Conservation (phyloP, 2,888 invertebrate genomes). For the Elgonia sp. region DNA sequence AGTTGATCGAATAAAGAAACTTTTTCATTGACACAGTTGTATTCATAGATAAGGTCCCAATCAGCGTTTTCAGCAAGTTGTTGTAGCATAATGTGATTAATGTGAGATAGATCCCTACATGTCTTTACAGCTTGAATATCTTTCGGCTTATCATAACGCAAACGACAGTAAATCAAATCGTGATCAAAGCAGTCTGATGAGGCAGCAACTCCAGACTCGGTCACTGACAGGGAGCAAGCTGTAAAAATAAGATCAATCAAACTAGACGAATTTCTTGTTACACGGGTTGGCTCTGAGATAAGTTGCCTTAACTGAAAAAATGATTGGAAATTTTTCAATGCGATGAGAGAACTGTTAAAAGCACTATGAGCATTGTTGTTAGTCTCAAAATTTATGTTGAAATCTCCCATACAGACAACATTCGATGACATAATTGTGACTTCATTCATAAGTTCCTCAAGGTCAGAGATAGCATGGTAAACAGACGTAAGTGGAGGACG, state of each 20-base stretch:
- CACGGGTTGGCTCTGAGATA: background rate
- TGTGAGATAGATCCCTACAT: background rate
- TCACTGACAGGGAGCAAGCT: background rate
- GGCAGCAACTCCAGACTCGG: background rate
- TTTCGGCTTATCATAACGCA: background rate
- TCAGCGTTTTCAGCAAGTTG: background rate
- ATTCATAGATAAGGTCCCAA: background rate
- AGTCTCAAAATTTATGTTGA: background rate
- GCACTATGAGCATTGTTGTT: too few relatives aligned
- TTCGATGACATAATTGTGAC: background rate
- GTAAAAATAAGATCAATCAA: conserved; percentile 16
- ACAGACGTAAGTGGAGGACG: too few relatives aligned
- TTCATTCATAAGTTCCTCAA: background rate
- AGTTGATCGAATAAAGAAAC: background rate
- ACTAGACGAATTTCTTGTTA: background rate
- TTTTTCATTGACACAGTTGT: background rate
- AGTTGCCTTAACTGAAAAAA: background rate
- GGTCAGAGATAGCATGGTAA: too few relatives aligned
- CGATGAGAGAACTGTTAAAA: background rate
- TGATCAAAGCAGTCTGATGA: conserved; percentile 18
- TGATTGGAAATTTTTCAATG: background rate
- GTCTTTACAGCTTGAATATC: background rate
- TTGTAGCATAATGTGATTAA: background rate
- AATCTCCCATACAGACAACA: conserved; percentile 20
- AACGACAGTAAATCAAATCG: conserved; percentile 6